These are phyloP conservation scores for Synodontis membranacea DNA, from an alignment of 2,113 vertebrate genomes.

Conservation along the genomic window DNA sequence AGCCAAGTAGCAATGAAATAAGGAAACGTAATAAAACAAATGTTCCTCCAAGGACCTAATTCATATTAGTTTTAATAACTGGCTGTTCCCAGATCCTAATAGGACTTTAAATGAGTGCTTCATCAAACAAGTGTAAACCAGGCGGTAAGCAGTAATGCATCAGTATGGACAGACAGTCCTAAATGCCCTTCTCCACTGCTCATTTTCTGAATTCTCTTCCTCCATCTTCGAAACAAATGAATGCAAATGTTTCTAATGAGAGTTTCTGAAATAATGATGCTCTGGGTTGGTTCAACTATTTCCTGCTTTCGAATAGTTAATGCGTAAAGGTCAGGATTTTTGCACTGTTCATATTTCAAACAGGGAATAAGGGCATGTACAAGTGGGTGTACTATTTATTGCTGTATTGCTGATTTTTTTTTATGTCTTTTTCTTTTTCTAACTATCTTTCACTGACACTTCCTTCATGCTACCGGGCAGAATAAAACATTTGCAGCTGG, in stretches of 20 bases:
- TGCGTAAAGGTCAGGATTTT: neutral
- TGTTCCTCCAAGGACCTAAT: neutral
- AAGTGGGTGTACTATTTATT: neutral
- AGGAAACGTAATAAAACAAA: slow-evolving; percentile 1
- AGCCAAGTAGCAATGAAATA: neutral
- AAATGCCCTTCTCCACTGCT: neutral
- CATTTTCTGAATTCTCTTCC: neutral
- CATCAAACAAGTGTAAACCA: neutral
- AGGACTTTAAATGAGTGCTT: neutral
- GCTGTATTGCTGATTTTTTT: too few species aligned
- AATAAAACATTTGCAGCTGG: neutral
- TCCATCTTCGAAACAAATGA: neutral
- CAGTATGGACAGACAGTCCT: neutral
- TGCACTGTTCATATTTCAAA: neutral
- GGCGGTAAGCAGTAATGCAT: neutral
- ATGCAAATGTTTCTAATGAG: too few species aligned
- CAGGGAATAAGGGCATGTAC: neutral
- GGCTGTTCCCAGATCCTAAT: neutral
- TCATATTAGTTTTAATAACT: neutral
- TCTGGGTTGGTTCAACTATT: neutral
- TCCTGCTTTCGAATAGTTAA: neutral
- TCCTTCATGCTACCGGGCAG: neutral
- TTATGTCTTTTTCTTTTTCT: neutral
- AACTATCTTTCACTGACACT: neutral
- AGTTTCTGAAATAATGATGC: neutral